These are phyloP conservation scores for Lycorma delicatula DNA, from an alignment of 1,140 invertebrate species.

Conservation along the genomic window DNA sequence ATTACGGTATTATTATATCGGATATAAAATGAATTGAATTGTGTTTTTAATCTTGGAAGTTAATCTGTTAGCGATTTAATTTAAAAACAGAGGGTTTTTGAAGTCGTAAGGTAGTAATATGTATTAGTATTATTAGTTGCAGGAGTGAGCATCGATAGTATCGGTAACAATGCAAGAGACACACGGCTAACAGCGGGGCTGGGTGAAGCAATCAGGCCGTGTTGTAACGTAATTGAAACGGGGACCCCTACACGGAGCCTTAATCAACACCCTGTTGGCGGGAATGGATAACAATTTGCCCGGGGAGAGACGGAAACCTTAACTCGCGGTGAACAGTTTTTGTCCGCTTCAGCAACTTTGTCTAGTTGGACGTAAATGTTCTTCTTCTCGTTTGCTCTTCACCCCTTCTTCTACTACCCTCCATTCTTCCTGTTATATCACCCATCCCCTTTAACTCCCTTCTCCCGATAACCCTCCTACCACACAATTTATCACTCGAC, in stretches of 20 bases:
- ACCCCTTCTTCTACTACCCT: not conserved
- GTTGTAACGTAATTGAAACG: slow-evolving; percentile 2
- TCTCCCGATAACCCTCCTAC: not conserved
- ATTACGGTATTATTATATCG: no score
- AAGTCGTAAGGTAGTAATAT: no score
- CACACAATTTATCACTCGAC: slow-evolving; percentile 10
- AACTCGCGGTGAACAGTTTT: slow-evolving; percentile 12
- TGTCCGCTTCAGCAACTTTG: slow-evolving; percentile 19
- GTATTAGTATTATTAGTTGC: no score
- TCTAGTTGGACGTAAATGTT: slow-evolving; percentile 15
- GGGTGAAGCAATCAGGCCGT: slow-evolving; percentile 9
- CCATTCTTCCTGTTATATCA: not conserved
- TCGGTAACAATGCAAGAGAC: not conserved
- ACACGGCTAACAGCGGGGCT: not conserved
- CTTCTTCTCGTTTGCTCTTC: not conserved
- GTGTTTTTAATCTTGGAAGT: no score
- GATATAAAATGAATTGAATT: no score
- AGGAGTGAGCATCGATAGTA: no score
- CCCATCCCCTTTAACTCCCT: not conserved
- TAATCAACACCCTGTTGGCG: slow-evolving; percentile 3
- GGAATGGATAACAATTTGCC: slow-evolving; percentile 1
- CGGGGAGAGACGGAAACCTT: not conserved
- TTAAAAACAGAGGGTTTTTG: no score
- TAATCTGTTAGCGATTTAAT: no score
- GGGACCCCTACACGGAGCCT: slow-evolving; percentile 1